Base-by-base conservation (phyloP, 2,888 invertebrate species). In the Drosophila engyochracea region DNA sequence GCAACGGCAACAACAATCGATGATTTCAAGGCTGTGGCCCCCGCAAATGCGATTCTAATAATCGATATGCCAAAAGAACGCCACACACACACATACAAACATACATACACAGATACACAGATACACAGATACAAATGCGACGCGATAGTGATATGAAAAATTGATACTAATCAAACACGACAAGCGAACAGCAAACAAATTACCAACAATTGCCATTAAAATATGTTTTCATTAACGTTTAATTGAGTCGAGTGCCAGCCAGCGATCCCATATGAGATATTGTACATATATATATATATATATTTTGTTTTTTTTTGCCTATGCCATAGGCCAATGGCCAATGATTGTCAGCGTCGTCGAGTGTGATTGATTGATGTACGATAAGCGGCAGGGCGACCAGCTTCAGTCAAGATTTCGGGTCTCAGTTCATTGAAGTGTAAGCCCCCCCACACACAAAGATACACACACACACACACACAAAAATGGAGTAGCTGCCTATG, bases 351-450 rank as follows among this genome's bases (percentile, higher is more conserved):
- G 73, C 58, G 60, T 63, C 70, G 65, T 72, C 70, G 71, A 82
- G 71, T 82, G 88, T 83, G 83, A 81, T 83, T 87, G 83, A 83
- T 83, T 84, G 79, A 84, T 83, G 72, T 65, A 76, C 74, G 87
- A 87, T 83, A 84, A 79, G 79, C 73, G 65, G 70, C 79, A 73
- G 79, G 76, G 78, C 76, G 49, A 31, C 39, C 67, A 51, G 47
- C 67, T 31, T 55, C 44, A 51, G 39, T 28, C 3, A 54, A 60
- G 70, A 70, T 70, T 70, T 53, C 52, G 51, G 44, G 10, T 52
- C 70, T 31, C 72, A 55, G 81, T 81, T 76, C 79, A 79, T 70
- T 79, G 68, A 31, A 65, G 61, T 74, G 33, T 65, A 61, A 74
- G 82, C 37, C 74, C 69, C 69, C 79, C 66, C 79, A 47, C 22